Conservation (phyloP, 2,113 vertebrate genomes). For the Megalops atlanticus region DNA sequence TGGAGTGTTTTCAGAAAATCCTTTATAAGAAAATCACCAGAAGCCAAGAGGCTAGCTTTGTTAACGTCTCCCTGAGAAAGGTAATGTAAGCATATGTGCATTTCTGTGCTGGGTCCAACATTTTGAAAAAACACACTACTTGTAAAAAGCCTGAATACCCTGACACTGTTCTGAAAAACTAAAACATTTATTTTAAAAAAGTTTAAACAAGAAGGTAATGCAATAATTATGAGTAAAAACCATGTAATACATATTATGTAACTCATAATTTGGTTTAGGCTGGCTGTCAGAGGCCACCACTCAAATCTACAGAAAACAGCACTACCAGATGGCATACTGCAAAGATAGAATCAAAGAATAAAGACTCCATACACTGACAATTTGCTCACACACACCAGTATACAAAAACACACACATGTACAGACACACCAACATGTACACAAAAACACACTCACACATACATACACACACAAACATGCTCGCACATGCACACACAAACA, state of each 20-base stretch:
- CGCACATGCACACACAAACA: neutral
- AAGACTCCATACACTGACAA: too few species aligned
- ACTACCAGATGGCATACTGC: slow-evolving; percentile 15
- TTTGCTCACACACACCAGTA: too few species aligned
- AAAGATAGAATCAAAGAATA: neutral
- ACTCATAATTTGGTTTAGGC: slow-evolving; percentile 11
- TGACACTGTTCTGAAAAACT: neutral
- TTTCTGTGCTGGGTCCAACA: too few species aligned
- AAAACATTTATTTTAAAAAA: neutral
- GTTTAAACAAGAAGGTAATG: neutral
- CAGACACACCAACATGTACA: neutral
- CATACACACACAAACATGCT: neutral
- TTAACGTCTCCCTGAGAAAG: neutral
- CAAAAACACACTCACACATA: slow-evolving; percentile 16
- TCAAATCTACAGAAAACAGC: slow-evolving; percentile 21
- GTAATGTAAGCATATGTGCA: neutral
- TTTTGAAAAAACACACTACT: too few species aligned
- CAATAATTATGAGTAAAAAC: neutral
- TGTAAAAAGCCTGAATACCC: neutral
- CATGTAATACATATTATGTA: neutral
- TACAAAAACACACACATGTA: slow-evolving; percentile 14
- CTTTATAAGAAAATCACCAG: neutral
- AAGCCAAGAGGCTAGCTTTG: neutral
- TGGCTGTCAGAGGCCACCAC: neutral
- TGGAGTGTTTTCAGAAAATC: neutral